Evolutionary conservation across 2,113 vertebrate genomes (phyloP).

Genomic region (Callipepla squamata): DNA sequence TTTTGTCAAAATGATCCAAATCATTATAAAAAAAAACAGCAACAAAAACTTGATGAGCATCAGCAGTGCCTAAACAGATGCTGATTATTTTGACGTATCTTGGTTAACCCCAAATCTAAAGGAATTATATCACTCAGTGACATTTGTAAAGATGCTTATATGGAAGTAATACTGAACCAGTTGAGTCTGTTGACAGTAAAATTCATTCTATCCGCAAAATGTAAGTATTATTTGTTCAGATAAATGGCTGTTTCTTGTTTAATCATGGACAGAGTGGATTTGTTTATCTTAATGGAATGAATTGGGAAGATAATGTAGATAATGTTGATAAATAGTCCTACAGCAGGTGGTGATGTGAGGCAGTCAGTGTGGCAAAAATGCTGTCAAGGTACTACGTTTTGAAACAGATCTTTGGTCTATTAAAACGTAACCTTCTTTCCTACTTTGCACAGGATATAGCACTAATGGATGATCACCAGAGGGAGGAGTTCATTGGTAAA

Average conservation of each 20-base stretch:
- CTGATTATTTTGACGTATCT: neutral
- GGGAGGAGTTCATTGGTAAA: constrained; percentile 94
- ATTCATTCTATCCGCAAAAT: neutral
- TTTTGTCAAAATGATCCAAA: neutral
- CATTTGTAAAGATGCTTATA: neutral
- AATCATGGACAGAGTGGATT: neutral
- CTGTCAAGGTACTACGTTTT: neutral
- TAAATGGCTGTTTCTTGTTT: neutral
- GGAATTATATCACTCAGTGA: neutral
- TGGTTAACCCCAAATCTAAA: neutral
- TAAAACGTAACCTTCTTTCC: neutral
- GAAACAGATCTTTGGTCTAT: neutral
- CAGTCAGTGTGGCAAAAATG: neutral
- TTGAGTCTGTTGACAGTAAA: neutral
- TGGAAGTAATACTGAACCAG: neutral
- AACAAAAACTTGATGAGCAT: rapidly evolving
- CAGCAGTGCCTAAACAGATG: neutral
- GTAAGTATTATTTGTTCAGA: neutral
- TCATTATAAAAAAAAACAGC: neutral
- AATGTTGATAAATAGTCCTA: neutral
- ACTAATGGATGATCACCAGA: constrained; percentile 95
- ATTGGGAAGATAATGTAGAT: neutral
- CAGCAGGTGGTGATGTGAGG: neutral
- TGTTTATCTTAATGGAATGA: neutral
- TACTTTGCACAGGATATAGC: constrained; percentile 88